Percentiles rank a stretch among this genome's conserved stretches.
Evolutionary conservation across 2,113 vertebrate species (phyloP).

Genomic region (Urocynchramus pylzowi): DNA sequence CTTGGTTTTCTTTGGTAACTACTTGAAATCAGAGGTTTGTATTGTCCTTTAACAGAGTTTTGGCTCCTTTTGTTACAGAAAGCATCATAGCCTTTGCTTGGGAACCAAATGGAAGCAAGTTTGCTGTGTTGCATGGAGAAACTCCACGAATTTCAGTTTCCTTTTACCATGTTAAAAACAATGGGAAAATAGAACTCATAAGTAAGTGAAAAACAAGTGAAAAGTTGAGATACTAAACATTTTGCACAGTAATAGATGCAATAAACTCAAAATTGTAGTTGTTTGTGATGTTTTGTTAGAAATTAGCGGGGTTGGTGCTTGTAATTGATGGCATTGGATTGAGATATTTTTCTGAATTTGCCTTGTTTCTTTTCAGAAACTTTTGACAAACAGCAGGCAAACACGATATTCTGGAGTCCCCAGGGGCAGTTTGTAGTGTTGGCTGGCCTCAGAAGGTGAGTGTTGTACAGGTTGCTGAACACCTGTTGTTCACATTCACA

Average conservation of each 20-base stretch:
- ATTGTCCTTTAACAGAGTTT: background rate
- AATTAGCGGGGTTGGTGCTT: background rate
- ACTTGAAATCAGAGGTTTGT: background rate
- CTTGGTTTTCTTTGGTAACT: background rate
- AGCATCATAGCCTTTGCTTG: conserved; percentile 97
- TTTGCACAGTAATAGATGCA: background rate
- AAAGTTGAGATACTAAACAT: background rate
- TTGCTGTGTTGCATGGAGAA: conserved; percentile 95
- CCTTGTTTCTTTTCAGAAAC: conserved; percentile 76
- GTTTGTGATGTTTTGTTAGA: background rate
- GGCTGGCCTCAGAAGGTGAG: conserved; percentile 94
- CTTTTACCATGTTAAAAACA: conserved; percentile 97
- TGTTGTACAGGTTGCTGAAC: background rate
- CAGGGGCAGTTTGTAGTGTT: conserved; percentile 96
- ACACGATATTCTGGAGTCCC: conserved; percentile 99
- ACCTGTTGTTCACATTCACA: too few relatives aligned
- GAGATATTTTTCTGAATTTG: background rate
- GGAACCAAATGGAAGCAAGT: conserved; percentile 98
- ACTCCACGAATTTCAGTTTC: conserved; percentile 89
- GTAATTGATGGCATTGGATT: background rate
- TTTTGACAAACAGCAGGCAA: conserved; percentile 98
- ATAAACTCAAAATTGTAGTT: background rate
- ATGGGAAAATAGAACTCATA: conserved; percentile 95
- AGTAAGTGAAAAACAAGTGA: conserved; percentile 77
- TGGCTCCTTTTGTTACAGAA: conserved; percentile 69